phyloP scores from a whole-genome alignment of 1,140 invertebrate species.

The Antheraea mylitta region DNA sequence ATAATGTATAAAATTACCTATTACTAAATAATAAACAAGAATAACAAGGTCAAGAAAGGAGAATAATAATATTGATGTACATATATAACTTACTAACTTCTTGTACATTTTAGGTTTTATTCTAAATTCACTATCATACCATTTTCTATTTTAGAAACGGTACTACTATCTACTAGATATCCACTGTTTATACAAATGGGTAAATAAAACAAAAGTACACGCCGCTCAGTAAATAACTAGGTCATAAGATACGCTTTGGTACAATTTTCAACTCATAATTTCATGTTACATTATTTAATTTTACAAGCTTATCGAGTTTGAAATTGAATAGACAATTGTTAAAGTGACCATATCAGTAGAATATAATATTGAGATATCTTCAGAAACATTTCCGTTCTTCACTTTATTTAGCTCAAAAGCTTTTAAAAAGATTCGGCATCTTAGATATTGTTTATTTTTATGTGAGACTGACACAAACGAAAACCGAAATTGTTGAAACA shows the following conservation, averaged over 20 bases:
- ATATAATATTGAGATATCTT: background rate
- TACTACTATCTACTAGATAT: conserved; percentile 5
- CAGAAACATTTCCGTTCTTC: background rate
- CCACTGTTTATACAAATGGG: conserved; percentile 15
- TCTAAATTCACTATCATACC: background rate
- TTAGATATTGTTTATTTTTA: background rate
- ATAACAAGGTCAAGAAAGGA: too few species aligned
- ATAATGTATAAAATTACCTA: too few species aligned
- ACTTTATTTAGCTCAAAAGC: background rate
- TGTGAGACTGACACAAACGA: background rate
- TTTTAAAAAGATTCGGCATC: background rate
- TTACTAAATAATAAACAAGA: too few species aligned
- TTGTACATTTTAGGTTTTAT: background rate
- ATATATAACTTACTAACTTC: too few species aligned
- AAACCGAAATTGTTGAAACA: background rate
- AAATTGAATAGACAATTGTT: conserved; percentile 1
- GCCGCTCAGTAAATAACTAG: conserved; percentile 25
- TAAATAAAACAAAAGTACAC: conserved; percentile 25
- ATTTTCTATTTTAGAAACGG: conserved; percentile 2
- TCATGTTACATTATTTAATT: conserved; percentile 1
- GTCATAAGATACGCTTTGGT: conserved; percentile 31
- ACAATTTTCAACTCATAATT: conserved; percentile 18
- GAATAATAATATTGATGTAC: too few species aligned
- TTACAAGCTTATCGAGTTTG: background rate
- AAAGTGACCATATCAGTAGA: background rate